Base-by-base conservation (phyloP, 2,113 vertebrate species). In the Chaenocephalus aceratus region DNA sequence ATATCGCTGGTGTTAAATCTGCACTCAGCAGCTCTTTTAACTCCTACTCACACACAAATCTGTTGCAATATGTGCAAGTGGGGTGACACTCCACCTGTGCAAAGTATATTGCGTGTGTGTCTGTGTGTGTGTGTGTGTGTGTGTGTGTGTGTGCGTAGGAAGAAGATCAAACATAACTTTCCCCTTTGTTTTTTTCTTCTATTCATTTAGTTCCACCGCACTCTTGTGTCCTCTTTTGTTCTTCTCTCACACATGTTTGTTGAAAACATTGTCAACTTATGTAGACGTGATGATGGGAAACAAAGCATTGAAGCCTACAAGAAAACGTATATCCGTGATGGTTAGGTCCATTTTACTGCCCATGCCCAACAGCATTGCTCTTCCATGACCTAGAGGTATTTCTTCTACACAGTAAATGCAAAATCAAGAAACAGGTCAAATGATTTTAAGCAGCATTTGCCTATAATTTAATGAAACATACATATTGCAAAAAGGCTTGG, bases 11-110 rank as follows among this genome's bases (percentile, higher is more conserved):
- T 80, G 90, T 85, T 93, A 92, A 89, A 93, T 93, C 87, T 93
- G 92, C 88, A 89, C 84, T 93, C 90, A 91, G 91, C 91, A 91
- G 86, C 88, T 94, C 89, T 94, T 94, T 91, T 81, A 91, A 84
- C 82, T 89, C 80, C 90, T 90, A 84, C 80, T 89, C 90, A 84
- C 91, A 92, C 89, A 91, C 82, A 87, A 92, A 90, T 87, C 83
- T 90, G 90, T 89, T 90, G 86, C 92, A 93, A 94, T 93, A 86
- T 83, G 82, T 59, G 75, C 83, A 87, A 93, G 86, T 79, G 81
- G 86, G 82, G 82, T 86, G 89, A 91, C 83, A 94, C 84, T 80
- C 79, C 65, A 87, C 79, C 83, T 84, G 56, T 85, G 70, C 65
- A 67, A 72, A 65, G 81, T 71, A 44, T 51, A 62, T 53, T 64